Base-by-base conservation (phyloP, 2,113 vertebrate genomes). In the Thamnaconus septentrionalis region DNA sequence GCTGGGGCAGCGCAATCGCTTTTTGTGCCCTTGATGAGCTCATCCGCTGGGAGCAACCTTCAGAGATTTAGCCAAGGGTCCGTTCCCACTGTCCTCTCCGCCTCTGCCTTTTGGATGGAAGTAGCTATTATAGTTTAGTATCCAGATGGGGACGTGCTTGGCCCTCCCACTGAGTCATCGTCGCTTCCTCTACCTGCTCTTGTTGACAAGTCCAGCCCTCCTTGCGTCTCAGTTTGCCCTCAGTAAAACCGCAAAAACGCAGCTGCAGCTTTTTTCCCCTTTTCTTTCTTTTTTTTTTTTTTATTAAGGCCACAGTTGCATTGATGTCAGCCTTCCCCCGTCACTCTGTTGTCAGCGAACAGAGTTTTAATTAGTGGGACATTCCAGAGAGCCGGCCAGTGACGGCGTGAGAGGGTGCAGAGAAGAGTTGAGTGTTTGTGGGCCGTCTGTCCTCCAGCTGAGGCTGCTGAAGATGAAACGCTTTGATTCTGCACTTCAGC, bases 281-380 rank as follows among this genome's bases (percentile, higher is more conserved):
- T 31, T 58, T 64, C 50, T 64, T 67, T 4, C 56, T 66, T 72
- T 2, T 31, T 58, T 64, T 52, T 64, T 67, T 4, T 59, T 66
- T 72, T 65, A 62, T 75, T 65, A 47, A 51, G 7, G 18, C 69
- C 56, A 63, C 53, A 78, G 51, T 60, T 80, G 48, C 59, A 75
- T 80, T 71, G 54, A 75, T 52, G 69, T 56, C 57, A 55, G 45
- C 54, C 53, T 74, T 5, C 69, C 45, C 76, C 70, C n/a, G 51
- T 56, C 55, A 5, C 56, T 53, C 59, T 44, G 31, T 69, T 70
- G 70, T 76, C 71, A 77, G 69, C 72, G 71, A 73, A 68, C 42
- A 3, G 57, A 31, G 69, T 73, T 78, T 80, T 87, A 87, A 86
- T 90, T 85, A 86, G 69, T 76, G 66, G 67, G 69, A 79, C 77